A percentile compares a stretch with the other conserved stretches of the same genome.
Evolutionary conservation across 2,113 vertebrate species (phyloP).

Genomic region (Triplophysa dalaica): DNA sequence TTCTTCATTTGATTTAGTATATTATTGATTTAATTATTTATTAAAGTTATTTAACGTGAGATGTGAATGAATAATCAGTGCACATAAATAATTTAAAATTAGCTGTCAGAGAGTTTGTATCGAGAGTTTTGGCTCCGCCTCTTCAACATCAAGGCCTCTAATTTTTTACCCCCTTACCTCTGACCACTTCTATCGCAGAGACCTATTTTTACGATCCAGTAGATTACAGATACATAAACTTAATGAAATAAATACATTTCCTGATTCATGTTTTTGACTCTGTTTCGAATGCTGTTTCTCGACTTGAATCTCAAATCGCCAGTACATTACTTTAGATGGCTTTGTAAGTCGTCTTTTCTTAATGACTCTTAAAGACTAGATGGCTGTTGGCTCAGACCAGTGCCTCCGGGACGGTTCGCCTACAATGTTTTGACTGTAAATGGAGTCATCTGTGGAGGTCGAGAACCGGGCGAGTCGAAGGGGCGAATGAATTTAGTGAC

Average conservation of each 20-base stretch:
- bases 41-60: too few relatives aligned
- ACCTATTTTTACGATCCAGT: too few relatives aligned
- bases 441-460: slow-evolving; percentile 23
- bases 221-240: too few relatives aligned
- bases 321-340: slow-evolving; percentile 35
- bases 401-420: slow-evolving; percentile 25
- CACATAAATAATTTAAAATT: too few relatives aligned
- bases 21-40: too few relatives aligned
- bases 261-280: background rate
- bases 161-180: too few relatives aligned
- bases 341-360: slow-evolving; percentile 27
- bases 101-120: too few relatives aligned
- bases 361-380: slow-evolving; percentile 44
- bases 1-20: background rate
- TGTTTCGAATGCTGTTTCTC: background rate
- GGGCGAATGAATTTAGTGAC: slow-evolving; percentile 47
- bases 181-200: too few relatives aligned
- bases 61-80: too few relatives aligned
- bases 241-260: too few relatives aligned
- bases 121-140: too few relatives aligned
- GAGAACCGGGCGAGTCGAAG: slow-evolving; percentile 13
- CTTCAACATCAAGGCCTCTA: too few relatives aligned
- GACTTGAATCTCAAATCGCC: slow-evolving; percentile 7
- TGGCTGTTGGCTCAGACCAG: slow-evolving; percentile 19
- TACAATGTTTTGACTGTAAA: slow-evolving; percentile 38